A percentile compares a stretch with the other conserved stretches of the same genome.
Evolutionary conservation across 2,888 invertebrate genomes (phyloP).

Genomic region (Eupithecia dodoneata): DNA sequence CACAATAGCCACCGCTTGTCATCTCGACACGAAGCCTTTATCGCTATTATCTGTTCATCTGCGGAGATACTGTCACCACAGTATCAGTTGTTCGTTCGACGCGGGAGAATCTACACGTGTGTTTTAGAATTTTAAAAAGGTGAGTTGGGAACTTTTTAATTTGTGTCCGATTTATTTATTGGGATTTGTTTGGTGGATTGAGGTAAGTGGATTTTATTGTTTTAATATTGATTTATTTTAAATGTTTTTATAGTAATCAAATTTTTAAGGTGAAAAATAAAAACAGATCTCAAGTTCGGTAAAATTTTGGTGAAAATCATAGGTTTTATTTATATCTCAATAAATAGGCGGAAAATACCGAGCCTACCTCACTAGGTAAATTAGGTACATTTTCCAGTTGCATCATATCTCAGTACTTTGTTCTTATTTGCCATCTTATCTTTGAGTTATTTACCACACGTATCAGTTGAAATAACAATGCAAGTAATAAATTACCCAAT

Average conservation of each 20-base stretch:
- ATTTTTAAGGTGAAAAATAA: not conserved
- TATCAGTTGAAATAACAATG: slow-evolving; percentile 2
- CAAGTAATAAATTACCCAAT: slow-evolving; percentile 14
- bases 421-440: not conserved
- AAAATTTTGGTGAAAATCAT: not conserved
- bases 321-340: not conserved
- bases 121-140: not conserved
- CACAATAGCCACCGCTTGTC: slow-evolving; percentile 15
- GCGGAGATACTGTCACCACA: slow-evolving; percentile 15
- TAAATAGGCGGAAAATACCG: not conserved
- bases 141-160: not conserved
- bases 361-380: not conserved
- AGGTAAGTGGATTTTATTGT: not conserved
- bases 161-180: not conserved
- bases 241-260: too few species aligned
- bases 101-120: not conserved
- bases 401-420: not conserved
- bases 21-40: slow-evolving; percentile 14
- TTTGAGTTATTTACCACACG: not conserved
- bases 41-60: slow-evolving; percentile 37
- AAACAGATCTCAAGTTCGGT: not conserved
- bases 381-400: not conserved
- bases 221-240: not conserved
- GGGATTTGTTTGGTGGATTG: not conserved
- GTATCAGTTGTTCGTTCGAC: slow-evolving; percentile 17